Conservation (phyloP, 2,797 vertebrate genomes). For the Myotis findleyi region DNA sequence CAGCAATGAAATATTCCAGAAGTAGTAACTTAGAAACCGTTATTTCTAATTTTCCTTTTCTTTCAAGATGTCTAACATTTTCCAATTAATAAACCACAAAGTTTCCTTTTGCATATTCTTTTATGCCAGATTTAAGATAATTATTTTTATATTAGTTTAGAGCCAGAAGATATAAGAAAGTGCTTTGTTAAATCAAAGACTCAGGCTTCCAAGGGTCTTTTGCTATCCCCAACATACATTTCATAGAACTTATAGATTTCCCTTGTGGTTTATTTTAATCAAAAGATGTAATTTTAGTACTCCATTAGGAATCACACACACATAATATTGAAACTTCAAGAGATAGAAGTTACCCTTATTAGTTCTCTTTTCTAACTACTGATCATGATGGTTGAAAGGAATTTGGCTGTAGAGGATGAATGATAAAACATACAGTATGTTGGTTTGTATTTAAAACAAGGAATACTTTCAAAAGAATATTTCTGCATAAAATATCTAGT, state of each 20-base stretch:
- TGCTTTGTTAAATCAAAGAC: conserved; percentile 62
- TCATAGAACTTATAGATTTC: conserved; percentile 62
- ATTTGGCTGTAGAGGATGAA: conserved; percentile 3
- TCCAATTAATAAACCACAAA: not conserved
- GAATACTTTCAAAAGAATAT: not conserved
- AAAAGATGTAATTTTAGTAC: conserved; percentile 64
- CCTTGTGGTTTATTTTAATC: conserved; percentile 67
- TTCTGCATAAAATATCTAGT: not conserved
- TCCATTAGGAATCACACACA: not conserved
- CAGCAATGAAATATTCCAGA: not conserved
- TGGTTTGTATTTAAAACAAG: not conserved
- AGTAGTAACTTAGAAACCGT: not conserved
- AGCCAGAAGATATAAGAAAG: conserved; percentile 46
- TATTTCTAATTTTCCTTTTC: not conserved
- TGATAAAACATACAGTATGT: not conserved
- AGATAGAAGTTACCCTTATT: conserved; percentile 41
- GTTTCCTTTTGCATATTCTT: not conserved
- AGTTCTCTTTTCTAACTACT: conserved; percentile 51
- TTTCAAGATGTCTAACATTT: not conserved
- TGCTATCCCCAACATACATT: conserved; percentile 52
- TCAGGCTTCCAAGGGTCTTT: conserved; percentile 33
- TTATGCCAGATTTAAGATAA: not conserved
- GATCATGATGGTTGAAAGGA: conserved; percentile 11
- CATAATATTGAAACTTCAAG: conserved; percentile 48
- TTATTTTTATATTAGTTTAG: conserved; percentile 48